Conservation (phyloP, 2,797 vertebrate genomes). For the Gymnodraco acuticeps region DNA sequence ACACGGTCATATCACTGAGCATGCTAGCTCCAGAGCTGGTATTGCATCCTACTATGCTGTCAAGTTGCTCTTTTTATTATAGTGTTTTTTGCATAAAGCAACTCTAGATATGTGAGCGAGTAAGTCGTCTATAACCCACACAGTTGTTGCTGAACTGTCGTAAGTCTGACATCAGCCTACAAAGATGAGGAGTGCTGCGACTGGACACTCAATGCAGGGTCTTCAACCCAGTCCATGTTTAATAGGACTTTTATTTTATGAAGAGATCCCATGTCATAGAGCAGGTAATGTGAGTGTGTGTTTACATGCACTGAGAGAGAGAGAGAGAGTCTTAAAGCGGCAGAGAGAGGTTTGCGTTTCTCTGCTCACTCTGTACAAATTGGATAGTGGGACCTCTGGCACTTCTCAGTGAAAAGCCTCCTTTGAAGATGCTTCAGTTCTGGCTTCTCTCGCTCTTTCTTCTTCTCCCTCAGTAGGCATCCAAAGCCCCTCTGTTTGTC, state of each 20-base stretch:
- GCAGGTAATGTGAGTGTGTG: constrained; percentile 59
- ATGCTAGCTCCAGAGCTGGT: constrained; percentile 31
- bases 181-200: constrained; percentile 43
- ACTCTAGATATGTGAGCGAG: constrained; percentile 22
- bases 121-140: constrained; percentile 55
- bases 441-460: constrained; percentile 72
- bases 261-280: constrained; percentile 47
- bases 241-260: constrained; percentile 51
- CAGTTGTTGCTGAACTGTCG: constrained; percentile 63
- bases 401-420: constrained; percentile 73
- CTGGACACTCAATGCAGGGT: constrained; percentile 31
- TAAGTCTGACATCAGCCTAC: constrained; percentile 74
- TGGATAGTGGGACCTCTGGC: constrained; percentile 78
- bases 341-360: constrained; percentile 59
- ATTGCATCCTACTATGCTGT: constrained; percentile 43
- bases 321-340: constrained; percentile 14
- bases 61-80: constrained; percentile 43
- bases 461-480: constrained; percentile 70
- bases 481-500: constrained; percentile 81
- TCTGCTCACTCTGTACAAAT: constrained; percentile 74
- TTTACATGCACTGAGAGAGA: constrained; percentile 52
- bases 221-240: constrained; percentile 35
- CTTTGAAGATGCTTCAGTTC: constrained; percentile 77
- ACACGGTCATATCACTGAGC: constrained; percentile 40
- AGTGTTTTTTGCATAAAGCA: constrained; percentile 32